phyloP scores from a whole-genome alignment of 2,113 vertebrate species.

The Plecturocebus donacophilus region DNA sequence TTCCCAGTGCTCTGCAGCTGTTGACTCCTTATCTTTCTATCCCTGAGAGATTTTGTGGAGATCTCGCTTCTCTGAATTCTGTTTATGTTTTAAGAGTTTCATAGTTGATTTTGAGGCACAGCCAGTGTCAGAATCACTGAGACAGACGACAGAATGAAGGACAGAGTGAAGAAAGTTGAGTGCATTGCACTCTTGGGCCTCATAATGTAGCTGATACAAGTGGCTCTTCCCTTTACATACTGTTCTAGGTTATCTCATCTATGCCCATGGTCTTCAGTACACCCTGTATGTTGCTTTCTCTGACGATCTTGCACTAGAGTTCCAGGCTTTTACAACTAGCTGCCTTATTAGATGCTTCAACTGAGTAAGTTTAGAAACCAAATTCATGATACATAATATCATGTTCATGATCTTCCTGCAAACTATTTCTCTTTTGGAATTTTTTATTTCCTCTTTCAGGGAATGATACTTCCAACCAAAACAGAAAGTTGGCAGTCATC shows the following conservation, averaged over 20 bases:
- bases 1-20: not conserved
- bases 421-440: not conserved
- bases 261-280: rapidly evolving
- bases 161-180: not conserved
- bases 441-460: not conserved
- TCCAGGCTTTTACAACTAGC: not conserved
- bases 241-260: not conserved
- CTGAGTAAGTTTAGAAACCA: not conserved
- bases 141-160: not conserved
- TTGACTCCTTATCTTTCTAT: not conserved
- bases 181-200: not conserved
- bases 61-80: not conserved
- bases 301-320: not conserved
- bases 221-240: not conserved
- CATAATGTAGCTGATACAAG: not conserved
- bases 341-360: not conserved
- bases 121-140: not conserved
- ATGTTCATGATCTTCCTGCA: not conserved
- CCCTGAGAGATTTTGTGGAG: not conserved
- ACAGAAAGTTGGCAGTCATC: not conserved
- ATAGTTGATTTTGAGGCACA: not conserved
- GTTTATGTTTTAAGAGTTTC: not conserved
- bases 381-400: not conserved
- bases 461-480: not conserved
- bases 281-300: not conserved